phyloP scores from a whole-genome alignment of 2,113 vertebrate genomes.

The Chroicocephalus ridibundus region DNA sequence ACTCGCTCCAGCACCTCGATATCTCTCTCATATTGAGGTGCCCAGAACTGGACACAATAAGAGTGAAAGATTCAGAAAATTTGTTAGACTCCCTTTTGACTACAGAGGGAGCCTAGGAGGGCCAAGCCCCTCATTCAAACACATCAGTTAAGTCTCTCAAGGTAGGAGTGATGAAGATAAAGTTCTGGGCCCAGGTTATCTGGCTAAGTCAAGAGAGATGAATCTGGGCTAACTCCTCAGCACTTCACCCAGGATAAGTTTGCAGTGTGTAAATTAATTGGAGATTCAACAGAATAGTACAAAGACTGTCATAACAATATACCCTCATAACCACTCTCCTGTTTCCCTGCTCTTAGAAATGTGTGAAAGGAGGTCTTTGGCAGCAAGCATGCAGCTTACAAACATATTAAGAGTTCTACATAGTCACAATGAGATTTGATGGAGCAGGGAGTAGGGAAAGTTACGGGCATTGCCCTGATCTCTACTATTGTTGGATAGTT shows the following conservation, averaged over 20 bases:
- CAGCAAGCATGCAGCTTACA: neutral
- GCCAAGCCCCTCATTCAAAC: neutral
- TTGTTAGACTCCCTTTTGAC: neutral
- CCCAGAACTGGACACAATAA: neutral
- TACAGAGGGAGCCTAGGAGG: neutral
- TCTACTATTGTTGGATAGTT: neutral
- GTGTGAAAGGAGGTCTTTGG: neutral
- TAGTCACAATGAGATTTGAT: neutral
- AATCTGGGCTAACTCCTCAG: neutral
- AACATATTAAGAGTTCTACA: neutral
- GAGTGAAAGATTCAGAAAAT: neutral
- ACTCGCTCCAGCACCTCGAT: too few relatives aligned
- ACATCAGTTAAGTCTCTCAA: neutral
- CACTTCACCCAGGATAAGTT: neutral
- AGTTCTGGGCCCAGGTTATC: neutral
- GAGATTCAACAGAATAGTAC: neutral
- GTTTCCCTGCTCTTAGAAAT: neutral
- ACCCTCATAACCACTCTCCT: neutral
- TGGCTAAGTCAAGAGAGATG: neutral
- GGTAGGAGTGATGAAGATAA: neutral
- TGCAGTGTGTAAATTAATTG: neutral
- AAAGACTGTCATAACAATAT: neutral
- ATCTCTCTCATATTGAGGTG: too few relatives aligned
- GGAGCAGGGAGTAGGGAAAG: neutral
- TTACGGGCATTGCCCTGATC: neutral